Base-by-base conservation (phyloP, 1,140 invertebrate species). In the Rhagoletis zephyria region DNA sequence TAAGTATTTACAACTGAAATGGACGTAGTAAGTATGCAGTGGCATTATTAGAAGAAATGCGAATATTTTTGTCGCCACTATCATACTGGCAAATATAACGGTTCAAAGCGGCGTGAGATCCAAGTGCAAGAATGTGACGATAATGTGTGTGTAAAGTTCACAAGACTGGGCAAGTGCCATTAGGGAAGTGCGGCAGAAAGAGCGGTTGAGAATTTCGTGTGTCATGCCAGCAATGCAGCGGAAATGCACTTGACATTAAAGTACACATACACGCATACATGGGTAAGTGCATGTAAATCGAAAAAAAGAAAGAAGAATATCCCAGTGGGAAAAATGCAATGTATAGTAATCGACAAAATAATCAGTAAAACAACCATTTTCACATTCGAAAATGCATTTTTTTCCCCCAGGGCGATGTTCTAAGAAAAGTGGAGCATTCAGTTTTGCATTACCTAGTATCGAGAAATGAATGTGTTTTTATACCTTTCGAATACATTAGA, bases 191-290 rank as follows among this genome's bases (percentile, higher is more conserved):
- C 67, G 40, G 14, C 10, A 45, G 42, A 16, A 42, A 45, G 45
- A n/a, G 45, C 67, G 40, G 67, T 74, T 30, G 14, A 74, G 67
- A 74, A 74, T 74, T 74, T 74, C 67, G 40, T n/a, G 42, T 74
- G 67, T 74, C 67, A 74, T 74, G 67, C 67, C 67, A 45, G 67
- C 67, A 74, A 74, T 74, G 67, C 42, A 74, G 45, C 3, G 67
- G 16, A 74, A 74, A 74, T 74, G 40, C 67, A 74, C 67, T 74
- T 74, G 67, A 74, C 67, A 45, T 74, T 12, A 74, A 45, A 10
- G 40, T n/a, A 74, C 67, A 74, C 40, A 74, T 12, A n/a, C 64
- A 74, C 40, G 45, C 40, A n/a, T 19, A 65, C 45, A 16, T 2
- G 3, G 4, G 45, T 67, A 67, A 10, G 4, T 14, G 12, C 67